These are phyloP conservation scores for Corythornis vintsioides DNA, from an alignment of 2,113 vertebrate species.

Conservation along the genomic window DNA sequence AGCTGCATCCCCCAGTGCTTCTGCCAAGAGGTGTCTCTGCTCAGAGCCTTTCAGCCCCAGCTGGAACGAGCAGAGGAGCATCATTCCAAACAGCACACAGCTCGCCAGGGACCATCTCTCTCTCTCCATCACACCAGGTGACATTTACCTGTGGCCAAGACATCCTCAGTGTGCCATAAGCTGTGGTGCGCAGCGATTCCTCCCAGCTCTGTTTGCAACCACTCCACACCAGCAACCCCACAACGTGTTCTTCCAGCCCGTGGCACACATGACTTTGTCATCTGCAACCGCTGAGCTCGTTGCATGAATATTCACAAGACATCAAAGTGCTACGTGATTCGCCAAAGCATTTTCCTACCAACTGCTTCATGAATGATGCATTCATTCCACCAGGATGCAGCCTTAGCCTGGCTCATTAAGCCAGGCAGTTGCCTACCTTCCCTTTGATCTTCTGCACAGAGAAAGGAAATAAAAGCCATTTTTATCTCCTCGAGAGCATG, in stretches of 20 bases:
- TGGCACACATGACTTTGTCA: background rate
- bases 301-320: slow-evolving; percentile 41
- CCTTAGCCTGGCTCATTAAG: slow-evolving; percentile 21
- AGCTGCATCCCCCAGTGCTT: background rate
- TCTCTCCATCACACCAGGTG: background rate
- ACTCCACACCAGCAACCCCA: background rate
- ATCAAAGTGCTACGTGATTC: slow-evolving; percentile 40
- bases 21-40: background rate
- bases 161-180: background rate
- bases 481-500: slow-evolving; percentile 19
- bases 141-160: background rate
- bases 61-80: background rate
- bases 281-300: slow-evolving; percentile 10
- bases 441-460: slow-evolving; percentile 43
- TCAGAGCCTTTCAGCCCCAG: background rate
- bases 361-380: slow-evolving; percentile 44
- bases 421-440: background rate
- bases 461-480: slow-evolving; percentile 40
- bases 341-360: background rate
- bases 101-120: background rate
- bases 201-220: background rate
- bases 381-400: slow-evolving; percentile 18
- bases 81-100: background rate
- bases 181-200: background rate
- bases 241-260: background rate